These are phyloP conservation scores for Pangasius mekongensis DNA, from an alignment of 2,797 vertebrate genomes.

Conservation along the genomic window DNA sequence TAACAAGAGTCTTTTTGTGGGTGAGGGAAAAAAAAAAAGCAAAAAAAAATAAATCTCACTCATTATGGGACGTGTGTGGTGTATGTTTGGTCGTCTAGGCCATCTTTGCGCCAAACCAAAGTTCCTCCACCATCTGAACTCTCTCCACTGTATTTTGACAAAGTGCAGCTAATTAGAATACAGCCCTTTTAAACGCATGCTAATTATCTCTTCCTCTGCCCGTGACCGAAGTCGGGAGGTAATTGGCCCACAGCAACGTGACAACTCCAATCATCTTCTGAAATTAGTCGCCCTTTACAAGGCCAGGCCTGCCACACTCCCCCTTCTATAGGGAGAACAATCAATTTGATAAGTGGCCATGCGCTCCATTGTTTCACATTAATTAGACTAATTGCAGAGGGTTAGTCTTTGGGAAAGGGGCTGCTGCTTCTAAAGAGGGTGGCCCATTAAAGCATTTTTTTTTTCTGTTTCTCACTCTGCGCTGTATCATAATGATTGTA, in stretches of 20 bases:
- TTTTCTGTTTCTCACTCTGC: constrained; percentile 26
- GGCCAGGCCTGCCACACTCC: constrained; percentile 84
- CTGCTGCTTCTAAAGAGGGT: constrained; percentile 70
- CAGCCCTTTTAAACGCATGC: constrained; percentile 81
- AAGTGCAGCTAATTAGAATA: constrained; percentile 88
- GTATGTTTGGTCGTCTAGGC: background rate
- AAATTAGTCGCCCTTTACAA: constrained; percentile 82
- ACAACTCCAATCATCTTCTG: constrained; percentile 92
- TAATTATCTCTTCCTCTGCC: constrained; percentile 89
- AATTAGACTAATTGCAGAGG: constrained; percentile 90
- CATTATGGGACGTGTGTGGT: constrained; percentile 26
- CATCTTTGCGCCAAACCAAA: constrained; percentile 15
- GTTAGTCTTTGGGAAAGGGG: constrained; percentile 84
- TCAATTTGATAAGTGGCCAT: constrained; percentile 94
- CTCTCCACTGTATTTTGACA: constrained; percentile 79
- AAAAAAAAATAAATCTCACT: constrained; percentile 23
- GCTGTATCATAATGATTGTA: constrained; percentile 43
- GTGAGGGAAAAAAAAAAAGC: background rate
- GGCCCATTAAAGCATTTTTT: constrained; percentile 47
- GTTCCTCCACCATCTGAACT: constrained; percentile 22
- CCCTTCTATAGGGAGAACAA: constrained; percentile 91
- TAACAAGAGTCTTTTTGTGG: constrained; percentile 13
- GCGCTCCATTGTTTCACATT: constrained; percentile 91
- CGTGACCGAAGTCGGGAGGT: constrained; percentile 86
- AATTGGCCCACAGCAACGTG: constrained; percentile 92